These are phyloP conservation scores for Drosophila anomalata DNA, from an alignment of 2,888 invertebrate genomes.

Conservation along the genomic window DNA sequence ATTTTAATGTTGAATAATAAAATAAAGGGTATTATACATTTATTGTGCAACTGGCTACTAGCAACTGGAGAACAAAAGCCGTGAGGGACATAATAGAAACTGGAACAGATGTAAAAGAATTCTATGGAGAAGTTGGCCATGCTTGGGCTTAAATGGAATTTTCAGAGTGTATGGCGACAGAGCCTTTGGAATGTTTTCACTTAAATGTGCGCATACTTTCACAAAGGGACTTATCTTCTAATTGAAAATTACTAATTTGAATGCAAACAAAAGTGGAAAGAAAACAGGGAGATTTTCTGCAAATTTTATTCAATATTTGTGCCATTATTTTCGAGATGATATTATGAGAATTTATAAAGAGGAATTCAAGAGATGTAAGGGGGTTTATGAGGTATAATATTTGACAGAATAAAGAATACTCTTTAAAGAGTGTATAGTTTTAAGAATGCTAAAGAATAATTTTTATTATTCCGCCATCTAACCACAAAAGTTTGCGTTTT, in stretches of 20 bases:
- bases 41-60: conserved; percentile 15
- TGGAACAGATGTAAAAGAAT: conserved; percentile 20
- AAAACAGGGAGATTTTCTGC: background rate
- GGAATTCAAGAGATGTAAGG: too few relatives aligned
- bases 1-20: conserved; percentile 44
- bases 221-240: conserved; percentile 27
- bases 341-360: background rate
- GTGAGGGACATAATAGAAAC: conserved; percentile 16
- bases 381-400: too few relatives aligned
- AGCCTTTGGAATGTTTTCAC: conserved; percentile 6
- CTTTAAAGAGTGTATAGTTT: too few relatives aligned
- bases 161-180: background rate
- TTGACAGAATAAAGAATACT: too few relatives aligned
- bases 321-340: background rate
- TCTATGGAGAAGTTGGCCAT: conserved; percentile 22
- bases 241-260: conserved; percentile 25
- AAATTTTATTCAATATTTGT: conserved; percentile 15
- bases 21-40: conserved; percentile 38
- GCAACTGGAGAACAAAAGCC: conserved; percentile 3
- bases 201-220: conserved; percentile 1
- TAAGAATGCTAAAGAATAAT: too few relatives aligned
- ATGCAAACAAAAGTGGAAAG: background rate
- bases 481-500: background rate
- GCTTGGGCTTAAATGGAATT: conserved; percentile 15
- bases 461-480: background rate